Base-by-base conservation (phyloP, 2,888 invertebrate species). In the Tipula unca region DNA sequence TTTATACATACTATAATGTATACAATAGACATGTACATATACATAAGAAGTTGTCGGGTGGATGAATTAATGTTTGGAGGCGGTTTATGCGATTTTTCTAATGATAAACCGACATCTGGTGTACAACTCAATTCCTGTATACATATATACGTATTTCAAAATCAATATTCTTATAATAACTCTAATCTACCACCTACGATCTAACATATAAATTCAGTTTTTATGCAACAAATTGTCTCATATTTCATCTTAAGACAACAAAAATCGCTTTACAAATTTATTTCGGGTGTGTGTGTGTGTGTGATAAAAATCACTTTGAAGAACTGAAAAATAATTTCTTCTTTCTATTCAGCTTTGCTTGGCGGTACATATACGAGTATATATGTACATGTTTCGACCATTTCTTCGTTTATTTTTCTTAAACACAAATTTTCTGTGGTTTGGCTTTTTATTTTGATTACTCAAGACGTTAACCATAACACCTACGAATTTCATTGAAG, bases 361-460 rank as follows among this genome's bases (percentile, higher is more conserved):
- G 48, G 48, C 48, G 48, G 39, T 39, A 13, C n/a, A n/a, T 39
- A 39, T 10, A 13, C 48, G 25, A 25, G n/a, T n/a, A n/a, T n/a
- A n/a, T n/a, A n/a, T n/a, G n/a, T n/a, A n/a, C n/a, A n/a, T 25
- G 25, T 69, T 69, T 69, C 25, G 69, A 69, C 69, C 69, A 25
- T 69, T 69, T 69, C 69, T 69, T 69, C 69, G 69, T 69, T 69
- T 69, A 69, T 69, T 69, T 48, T 69, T 69, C 69, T 69, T 69
- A 69, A 1, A 25, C 69, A 20, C 20, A 69, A 25, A 25, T 14
- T 69, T 69, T 69, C 25, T 69, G 69, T 69, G 25, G 25, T 69
- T 48, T 69, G 8, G 69, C 25, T 69, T 69, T 69, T 69, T 25
- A 69, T 69, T 69, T 25, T 69, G 69, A 69, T 69, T 69, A 25